Percentiles rank a stretch among this genome's conserved stretches.
Conservation (phyloP, 2,113 vertebrate species). For the Chelonoidis abingdonii region DNA sequence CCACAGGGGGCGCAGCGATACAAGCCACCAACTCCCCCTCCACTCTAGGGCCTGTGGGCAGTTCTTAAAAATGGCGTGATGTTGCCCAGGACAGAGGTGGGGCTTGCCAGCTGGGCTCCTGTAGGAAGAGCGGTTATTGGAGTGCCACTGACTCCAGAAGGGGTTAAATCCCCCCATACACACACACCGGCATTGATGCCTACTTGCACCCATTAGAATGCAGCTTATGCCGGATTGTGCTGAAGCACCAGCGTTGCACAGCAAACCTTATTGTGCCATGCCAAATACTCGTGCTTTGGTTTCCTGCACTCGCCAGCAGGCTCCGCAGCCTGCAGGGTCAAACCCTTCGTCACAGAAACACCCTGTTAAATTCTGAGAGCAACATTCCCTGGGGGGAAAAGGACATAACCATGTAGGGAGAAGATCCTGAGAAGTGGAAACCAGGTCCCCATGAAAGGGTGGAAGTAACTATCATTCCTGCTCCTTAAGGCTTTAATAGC, state of each 20-base stretch:
- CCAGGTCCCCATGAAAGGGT: fast-evolving
- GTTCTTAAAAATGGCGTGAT: neutral
- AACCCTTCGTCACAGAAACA: neutral
- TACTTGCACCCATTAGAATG: neutral
- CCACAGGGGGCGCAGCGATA: neutral
- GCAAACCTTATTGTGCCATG: neutral
- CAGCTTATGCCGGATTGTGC: neutral
- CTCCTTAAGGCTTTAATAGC: neutral
- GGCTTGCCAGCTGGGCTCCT: neutral
- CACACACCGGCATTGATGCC: neutral
- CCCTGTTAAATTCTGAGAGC: neutral
- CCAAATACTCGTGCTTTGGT: neutral
- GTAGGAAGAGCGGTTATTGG: neutral
- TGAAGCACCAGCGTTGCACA: neutral
- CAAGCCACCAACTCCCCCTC: neutral
- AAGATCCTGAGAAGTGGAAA: neutral
- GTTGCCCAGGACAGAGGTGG: neutral
- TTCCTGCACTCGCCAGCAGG: neutral
- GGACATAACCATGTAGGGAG: neutral
- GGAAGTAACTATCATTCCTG: neutral
- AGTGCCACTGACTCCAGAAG: neutral
- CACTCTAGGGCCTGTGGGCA: neutral
- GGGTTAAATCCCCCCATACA: neutral
- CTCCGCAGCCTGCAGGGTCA: neutral
- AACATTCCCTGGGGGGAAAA: neutral